Conservation (phyloP, 1,140 invertebrate genomes). For the Penaeus chinensis region DNA sequence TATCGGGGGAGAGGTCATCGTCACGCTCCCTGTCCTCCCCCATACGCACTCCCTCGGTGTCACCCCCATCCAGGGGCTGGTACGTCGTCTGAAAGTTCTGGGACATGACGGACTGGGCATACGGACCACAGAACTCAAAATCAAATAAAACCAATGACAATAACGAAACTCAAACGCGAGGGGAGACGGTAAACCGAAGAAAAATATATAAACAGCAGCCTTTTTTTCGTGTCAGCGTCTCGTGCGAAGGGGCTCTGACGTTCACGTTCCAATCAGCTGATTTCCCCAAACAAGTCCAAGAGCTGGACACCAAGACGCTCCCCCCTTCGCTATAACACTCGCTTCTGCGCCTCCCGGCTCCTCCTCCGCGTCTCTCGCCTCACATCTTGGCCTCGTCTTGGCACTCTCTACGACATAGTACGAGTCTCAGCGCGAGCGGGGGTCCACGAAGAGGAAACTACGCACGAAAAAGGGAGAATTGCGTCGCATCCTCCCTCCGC, state of each 20-base stretch:
- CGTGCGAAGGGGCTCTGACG: neutral
- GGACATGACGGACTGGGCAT: slow-evolving; percentile 24
- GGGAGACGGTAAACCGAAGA: neutral
- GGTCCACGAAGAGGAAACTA: slow-evolving; percentile 32
- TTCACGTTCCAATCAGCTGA: slow-evolving; percentile 54
- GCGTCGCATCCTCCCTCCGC: slow-evolving; percentile 41
- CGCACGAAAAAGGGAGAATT: slow-evolving; percentile 44
- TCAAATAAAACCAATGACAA: neutral
- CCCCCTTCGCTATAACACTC: neutral
- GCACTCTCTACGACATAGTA: slow-evolving; percentile 33
- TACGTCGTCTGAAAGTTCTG: slow-evolving; percentile 51
- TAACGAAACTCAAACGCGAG: neutral
- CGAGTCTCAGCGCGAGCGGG: slow-evolving; percentile 4
- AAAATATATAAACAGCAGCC: neutral
- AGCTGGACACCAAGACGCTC: neutral
- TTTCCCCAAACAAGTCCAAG: slow-evolving; percentile 19
- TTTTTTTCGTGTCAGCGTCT: neutral
- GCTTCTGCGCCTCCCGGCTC: neutral
- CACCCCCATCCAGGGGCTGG: slow-evolving; percentile 37
- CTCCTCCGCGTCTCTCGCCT: slow-evolving; percentile 14
- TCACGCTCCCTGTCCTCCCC: slow-evolving; percentile 29
- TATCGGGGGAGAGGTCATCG: slow-evolving; percentile 53
- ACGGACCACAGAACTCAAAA: neutral
- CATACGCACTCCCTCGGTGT: neutral
- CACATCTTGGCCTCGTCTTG: slow-evolving; percentile 45